These are phyloP conservation scores for Plumapathes pennacea DNA, from an alignment of 92 coral and sea anemone species.

Conservation along the genomic window DNA sequence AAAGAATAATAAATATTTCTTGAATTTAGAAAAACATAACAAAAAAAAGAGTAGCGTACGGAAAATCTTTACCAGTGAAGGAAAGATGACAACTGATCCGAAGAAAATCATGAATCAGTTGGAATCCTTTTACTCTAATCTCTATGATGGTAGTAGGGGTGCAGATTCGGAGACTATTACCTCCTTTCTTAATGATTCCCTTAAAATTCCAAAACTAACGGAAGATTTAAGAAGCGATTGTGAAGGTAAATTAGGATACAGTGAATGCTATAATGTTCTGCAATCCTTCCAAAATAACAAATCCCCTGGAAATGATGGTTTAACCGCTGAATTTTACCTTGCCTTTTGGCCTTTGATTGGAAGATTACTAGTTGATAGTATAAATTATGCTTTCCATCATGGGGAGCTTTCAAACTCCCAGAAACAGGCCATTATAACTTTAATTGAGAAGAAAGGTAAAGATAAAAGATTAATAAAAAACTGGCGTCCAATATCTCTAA, in stretches of 20 bases:
- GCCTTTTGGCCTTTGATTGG: conserved; percentile 46
- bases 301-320: conserved; percentile 33
- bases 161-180: background rate
- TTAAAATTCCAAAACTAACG: conserved; percentile 11
- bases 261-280: conserved; percentile 5
- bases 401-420: conserved; percentile 33
- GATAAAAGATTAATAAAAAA: conserved; percentile 11
- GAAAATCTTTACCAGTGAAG: conserved; percentile 9
- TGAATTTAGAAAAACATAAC: conserved; percentile 1
- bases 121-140: background rate
- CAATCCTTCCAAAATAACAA: conserved; percentile 10
- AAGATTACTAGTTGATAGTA: conserved; percentile 14
- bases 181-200: background rate
- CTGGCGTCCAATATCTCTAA: conserved; percentile 40
- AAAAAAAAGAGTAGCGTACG: conserved; percentile 8
- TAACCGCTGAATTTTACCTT: conserved; percentile 35
- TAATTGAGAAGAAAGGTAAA: conserved; percentile 34
- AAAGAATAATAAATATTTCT: conserved; percentile 13
- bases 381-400: conserved; percentile 18
- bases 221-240: conserved; percentile 17
- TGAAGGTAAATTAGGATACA: conserved; percentile 13
- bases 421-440: conserved; percentile 33
- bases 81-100: conserved; percentile 5
- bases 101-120: conserved; percentile 2
- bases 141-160: background rate